Conservation (phyloP, 2,888 invertebrate species). For the Hyposoter didymator region DNA sequence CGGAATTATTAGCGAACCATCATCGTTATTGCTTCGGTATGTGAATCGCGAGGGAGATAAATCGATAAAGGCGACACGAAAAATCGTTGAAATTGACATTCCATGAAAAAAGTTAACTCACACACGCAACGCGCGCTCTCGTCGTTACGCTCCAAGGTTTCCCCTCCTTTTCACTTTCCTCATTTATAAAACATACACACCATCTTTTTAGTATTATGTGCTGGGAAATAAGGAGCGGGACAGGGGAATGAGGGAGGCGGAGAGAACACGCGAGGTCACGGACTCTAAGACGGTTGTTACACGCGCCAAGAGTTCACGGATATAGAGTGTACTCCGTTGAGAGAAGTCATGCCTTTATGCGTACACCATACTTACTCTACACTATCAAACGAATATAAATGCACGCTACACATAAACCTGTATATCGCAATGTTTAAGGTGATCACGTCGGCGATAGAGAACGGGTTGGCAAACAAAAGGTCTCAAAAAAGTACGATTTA, state of each 20-base stretch:
- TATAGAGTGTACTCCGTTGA: not conserved
- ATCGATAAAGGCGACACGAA: constrained; percentile 1
- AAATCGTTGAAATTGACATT: constrained; percentile 24
- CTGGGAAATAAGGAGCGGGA: constrained; percentile 27
- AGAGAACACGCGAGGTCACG: constrained; percentile 78
- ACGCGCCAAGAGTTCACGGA: constrained; percentile 60
- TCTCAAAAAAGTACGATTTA: not conserved
- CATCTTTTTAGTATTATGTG: constrained; percentile 27
- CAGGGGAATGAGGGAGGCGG: constrained; percentile 57
- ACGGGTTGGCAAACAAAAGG: not conserved
- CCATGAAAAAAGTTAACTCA: not conserved
- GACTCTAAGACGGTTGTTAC: constrained; percentile 68
- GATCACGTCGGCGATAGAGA: constrained; percentile 8
- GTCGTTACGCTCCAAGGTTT: constrained; percentile 21
- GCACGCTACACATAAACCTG: not conserved
- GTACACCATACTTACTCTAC: constrained; percentile 8
- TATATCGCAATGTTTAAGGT: not conserved
- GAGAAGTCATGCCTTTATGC: constrained; percentile 32
- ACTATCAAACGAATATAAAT: not conserved
- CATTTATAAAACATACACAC: constrained; percentile 40
- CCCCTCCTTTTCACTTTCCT: constrained; percentile 4
- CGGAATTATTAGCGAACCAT: not conserved
- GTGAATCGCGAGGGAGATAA: not conserved
- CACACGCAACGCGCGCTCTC: constrained; percentile 29
- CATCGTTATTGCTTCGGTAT: not conserved